A percentile compares a stretch with the other conserved stretches of the same genome.
Conservation (phyloP, 2,113 vertebrate species). For the Chlorocebus sabaeus region DNA sequence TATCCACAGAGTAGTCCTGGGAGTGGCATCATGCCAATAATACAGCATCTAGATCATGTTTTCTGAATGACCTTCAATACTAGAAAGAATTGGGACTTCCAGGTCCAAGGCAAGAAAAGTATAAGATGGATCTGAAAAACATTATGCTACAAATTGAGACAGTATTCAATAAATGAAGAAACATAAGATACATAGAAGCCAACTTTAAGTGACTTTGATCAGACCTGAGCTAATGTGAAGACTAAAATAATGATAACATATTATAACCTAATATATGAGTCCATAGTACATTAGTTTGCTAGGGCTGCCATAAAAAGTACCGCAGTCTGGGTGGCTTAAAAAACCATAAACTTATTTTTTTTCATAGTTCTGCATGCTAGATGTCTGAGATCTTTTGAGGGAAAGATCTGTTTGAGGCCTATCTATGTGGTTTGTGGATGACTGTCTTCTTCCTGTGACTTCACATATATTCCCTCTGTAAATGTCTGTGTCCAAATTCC, state of each 20-base stretch:
- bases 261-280: background rate
- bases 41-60: too few relatives aligned
- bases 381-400: background rate
- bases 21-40: background rate
- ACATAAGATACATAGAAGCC: background rate
- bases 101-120: background rate
- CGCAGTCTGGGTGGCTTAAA: background rate
- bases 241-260: background rate
- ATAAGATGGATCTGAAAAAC: background rate
- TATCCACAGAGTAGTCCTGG: background rate
- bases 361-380: background rate
- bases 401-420: background rate
- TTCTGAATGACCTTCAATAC: background rate
- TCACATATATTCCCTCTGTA: background rate
- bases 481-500: background rate
- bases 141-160: background rate
- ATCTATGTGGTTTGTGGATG: background rate
- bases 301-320: background rate
- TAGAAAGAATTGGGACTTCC: background rate
- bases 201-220: background rate
- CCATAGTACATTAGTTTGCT: background rate
- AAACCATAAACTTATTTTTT: rapidly evolving
- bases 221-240: background rate
- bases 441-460: background rate
- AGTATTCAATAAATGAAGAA: background rate